Evolutionary conservation across 2,888 invertebrate species (phyloP).

Genomic region (Orchestes rusci): DNA sequence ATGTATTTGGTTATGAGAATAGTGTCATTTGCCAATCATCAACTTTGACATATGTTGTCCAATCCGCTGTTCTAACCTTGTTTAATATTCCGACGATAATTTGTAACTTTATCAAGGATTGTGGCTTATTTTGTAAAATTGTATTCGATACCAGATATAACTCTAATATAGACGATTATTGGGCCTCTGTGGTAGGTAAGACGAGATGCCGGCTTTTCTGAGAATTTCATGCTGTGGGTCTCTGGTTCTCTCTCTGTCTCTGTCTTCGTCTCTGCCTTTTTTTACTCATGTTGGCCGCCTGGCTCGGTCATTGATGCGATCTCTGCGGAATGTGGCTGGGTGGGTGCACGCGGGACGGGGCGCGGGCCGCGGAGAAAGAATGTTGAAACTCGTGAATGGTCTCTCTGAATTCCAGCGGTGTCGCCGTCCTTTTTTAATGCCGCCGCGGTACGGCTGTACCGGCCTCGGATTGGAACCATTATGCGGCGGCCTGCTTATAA

Average conservation of each 20-base stretch:
- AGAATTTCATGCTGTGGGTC: constrained; percentile 31
- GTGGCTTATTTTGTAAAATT: too few relatives aligned
- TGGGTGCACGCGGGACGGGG: constrained; percentile 31
- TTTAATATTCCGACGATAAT: background rate
- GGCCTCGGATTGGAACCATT: constrained; percentile 19
- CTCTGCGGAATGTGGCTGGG: constrained; percentile 45
- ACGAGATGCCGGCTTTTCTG: constrained; percentile 23
- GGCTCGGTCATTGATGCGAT: constrained; percentile 47
- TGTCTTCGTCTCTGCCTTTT: constrained; percentile 21
- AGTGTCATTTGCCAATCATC: constrained; percentile 10
- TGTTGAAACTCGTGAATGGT: constrained; percentile 46
- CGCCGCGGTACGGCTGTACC: constrained; percentile 28
- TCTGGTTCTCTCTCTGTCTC: constrained; percentile 28
- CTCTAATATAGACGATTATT: too few relatives aligned
- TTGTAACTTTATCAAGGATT: too few relatives aligned
- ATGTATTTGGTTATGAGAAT: constrained; percentile 1
- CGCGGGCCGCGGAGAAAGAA: constrained; percentile 34
- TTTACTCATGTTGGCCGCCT: constrained; percentile 42
- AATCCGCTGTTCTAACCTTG: constrained; percentile 10
- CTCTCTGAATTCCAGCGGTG: constrained; percentile 38
- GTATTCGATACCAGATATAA: too few relatives aligned
- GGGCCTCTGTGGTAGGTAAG: constrained; percentile 24
- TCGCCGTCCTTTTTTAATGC: constrained; percentile 30
- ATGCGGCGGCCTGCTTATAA: constrained; percentile 9
- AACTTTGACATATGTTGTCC: constrained; percentile 22